Evolutionary conservation across 23 tunicate species (phyloP), one percentile per base, ranked within the genome.

Genomic region (Phallusia fumigata): DNA sequence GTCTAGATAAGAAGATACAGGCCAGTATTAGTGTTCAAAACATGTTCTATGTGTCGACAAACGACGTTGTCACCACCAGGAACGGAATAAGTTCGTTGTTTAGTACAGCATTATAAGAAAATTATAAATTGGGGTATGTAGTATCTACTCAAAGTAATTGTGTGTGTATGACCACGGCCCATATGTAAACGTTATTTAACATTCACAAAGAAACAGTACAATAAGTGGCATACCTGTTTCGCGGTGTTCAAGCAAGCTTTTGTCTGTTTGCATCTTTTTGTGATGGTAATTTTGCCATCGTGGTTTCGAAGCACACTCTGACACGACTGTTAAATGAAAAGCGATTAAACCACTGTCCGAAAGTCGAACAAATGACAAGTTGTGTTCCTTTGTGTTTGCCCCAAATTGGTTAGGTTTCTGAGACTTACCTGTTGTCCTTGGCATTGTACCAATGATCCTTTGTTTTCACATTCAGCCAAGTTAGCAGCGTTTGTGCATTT

Each of bases 201-300:
- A n/a, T n/a, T n/a, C n/a, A 51, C 58, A 51, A 13, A 13, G 58
- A 13, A 51, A 51, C 15, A 51, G 58, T 51, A 51, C 15, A 51
- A 51, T 13, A 51, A 51, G 58, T 51, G 58, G 58, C 15, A 51
- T 77, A 77, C 80, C 80, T 77, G 80, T 26, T 18, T 45, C 80
- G 12, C 8, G 53, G 35, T 77, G 28, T 40, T 45, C 24, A 31
- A 28, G 31, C 80, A 77, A 16, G 80, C 80, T 6, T 35, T 16
- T 19, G 24, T 77, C 53, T 77, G 80, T 45, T 77, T 77, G 53
- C 80, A 77, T 0, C 50, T 13, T 45, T 77, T 77, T 1, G 80
- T 35, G 30, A 77, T 45, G 5, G 33, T 1, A 26, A 35, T 45
- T 19, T 15, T 18, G 19, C 35, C 35, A 10, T 58, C 16, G 28